Conservation (phyloP, 2,797 vertebrate species). For the Myotis vivesi region DNA sequence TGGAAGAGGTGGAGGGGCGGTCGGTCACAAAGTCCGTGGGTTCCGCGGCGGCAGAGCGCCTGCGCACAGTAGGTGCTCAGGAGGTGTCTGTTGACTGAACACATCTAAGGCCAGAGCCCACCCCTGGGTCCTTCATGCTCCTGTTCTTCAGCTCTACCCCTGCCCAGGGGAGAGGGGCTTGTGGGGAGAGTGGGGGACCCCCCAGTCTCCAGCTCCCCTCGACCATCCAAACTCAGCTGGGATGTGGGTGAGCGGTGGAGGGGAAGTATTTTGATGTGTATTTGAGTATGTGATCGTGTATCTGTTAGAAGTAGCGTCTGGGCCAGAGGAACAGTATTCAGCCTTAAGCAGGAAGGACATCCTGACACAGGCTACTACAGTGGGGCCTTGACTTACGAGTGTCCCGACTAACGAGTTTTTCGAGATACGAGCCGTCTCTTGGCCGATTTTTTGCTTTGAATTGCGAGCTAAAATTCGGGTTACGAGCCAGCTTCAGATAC, state of each 20-base stretch:
- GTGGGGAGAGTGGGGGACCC: neutral
- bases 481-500: too few relatives aligned
- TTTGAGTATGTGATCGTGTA: accelerated
- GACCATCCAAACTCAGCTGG: neutral
- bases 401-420: too few relatives aligned
- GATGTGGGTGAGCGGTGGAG: neutral
- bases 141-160: neutral
- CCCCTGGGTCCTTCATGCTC: neutral
- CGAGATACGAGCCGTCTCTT: too few relatives aligned
- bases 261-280: neutral
- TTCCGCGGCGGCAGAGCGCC: accelerated
- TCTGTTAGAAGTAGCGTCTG: neutral
- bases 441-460: too few relatives aligned
- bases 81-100: neutral
- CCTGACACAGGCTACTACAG: accelerated
- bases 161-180: neutral
- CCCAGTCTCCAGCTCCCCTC: neutral
- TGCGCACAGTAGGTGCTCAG: neutral
- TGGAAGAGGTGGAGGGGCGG: neutral
- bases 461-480: too few relatives aligned
- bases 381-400: too few relatives aligned
- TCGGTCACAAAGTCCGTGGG: neutral
- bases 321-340: neutral
- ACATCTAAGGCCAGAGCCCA: accelerated
- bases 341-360: neutral